Conservation (phyloP, 2,113 vertebrate species). For the Isurus oxyrinchus region DNA sequence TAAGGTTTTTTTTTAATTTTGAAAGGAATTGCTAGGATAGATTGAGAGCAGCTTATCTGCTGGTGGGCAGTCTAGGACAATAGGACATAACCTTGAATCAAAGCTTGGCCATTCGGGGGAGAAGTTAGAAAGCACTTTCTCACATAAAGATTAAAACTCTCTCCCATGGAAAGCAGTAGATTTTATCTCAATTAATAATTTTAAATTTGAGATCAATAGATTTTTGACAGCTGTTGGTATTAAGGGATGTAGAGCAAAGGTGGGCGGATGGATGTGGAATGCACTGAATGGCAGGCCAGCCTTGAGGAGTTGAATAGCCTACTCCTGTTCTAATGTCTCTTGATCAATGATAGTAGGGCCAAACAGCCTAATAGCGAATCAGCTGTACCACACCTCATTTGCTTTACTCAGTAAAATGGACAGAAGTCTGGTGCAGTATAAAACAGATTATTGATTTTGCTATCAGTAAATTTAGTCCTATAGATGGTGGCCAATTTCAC, state of each 20-base stretch:
- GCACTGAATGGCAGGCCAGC: not conserved
- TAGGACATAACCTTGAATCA: too few species aligned
- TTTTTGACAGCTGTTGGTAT: not conserved
- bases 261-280: not conserved
- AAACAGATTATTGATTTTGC: not conserved
- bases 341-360: not conserved
- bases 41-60: not conserved
- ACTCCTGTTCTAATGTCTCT: not conserved
- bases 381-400: not conserved
- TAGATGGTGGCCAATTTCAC: not conserved
- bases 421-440: not conserved
- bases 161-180: too few species aligned
- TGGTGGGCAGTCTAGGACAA: not conserved
- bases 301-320: not conserved
- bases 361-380: not conserved
- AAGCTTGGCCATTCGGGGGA: too few species aligned
- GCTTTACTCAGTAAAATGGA: not conserved
- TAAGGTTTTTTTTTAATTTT: too few species aligned
- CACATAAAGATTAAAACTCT: too few species aligned
- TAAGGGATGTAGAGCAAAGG: not conserved
- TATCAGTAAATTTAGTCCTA: not conserved
- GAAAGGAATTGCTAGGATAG: too few species aligned
- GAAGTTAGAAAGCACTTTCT: too few species aligned
- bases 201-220: too few species aligned
- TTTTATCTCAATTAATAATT: too few species aligned